A percentile compares a stretch with the other conserved stretches of the same genome.
phyloP scores from a whole-genome alignment of 2,888 invertebrate species.

The Elmis aenea region DNA sequence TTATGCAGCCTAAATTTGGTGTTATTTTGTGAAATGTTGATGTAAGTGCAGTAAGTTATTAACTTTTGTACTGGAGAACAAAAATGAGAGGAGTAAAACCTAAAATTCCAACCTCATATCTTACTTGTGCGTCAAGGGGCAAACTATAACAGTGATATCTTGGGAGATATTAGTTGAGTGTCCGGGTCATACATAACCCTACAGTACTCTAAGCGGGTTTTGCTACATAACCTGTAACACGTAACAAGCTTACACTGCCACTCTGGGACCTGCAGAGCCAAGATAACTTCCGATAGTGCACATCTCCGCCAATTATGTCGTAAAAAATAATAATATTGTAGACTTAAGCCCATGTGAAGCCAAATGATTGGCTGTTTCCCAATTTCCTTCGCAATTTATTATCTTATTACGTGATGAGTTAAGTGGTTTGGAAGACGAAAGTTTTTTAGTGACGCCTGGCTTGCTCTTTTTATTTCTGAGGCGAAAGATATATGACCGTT shows the following conservation, averaged over 20 bases:
- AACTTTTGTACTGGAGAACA: no score
- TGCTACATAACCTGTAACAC: conserved; percentile 30
- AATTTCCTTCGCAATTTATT: conserved; percentile 1
- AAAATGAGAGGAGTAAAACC: no score
- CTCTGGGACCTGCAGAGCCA: conserved; percentile 27
- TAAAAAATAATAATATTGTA: conserved; percentile 35
- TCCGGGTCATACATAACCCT: conserved; percentile 31
- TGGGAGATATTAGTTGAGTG: conserved; percentile 35
- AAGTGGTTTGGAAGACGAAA: no score
- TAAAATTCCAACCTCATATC: conserved; percentile 14
- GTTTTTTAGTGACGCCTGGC: no score
- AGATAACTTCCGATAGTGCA: conserved; percentile 31
- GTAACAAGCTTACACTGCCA: conserved; percentile 30
- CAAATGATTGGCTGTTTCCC: conserved; percentile 7
- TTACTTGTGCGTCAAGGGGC: conserved; percentile 19
- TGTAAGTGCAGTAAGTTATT: no score
- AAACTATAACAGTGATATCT: conserved; percentile 25
- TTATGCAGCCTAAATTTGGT: no score
- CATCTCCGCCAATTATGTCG: conserved; percentile 35
- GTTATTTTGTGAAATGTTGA: no score
- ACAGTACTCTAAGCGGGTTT: conserved; percentile 27
- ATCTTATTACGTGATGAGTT: conserved; percentile 9
- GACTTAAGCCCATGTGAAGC: conserved; percentile 11
- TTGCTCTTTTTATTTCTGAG: no score
- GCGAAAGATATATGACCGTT: no score